Base-by-base conservation (phyloP, 2,797 vertebrate genomes). In the Sebastes goodei region DNA sequence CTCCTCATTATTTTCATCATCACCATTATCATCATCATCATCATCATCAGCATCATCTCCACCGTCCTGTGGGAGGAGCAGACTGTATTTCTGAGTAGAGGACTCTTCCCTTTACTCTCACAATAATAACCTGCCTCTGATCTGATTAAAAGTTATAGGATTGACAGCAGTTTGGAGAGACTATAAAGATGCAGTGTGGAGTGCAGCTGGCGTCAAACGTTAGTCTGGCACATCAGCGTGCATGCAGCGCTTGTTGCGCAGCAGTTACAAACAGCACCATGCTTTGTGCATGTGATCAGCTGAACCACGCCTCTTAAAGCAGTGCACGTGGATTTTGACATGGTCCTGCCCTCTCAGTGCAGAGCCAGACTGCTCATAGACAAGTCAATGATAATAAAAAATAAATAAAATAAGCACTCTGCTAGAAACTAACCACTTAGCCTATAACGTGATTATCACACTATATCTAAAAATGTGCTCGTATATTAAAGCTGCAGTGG, bases 281-380 rank as follows among this genome's bases (percentile, higher is more conserved):
- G 95, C 94, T 86, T 82, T 55, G 84, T 81, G 89, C 95, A 94
- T 63, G 93, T 95, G 95, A 93, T 88, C 86, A 56, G 78, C 38
- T 10, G 74, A 89, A 75, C 90, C 88, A 82, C 93, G 92, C 95
- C 95, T 74, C 92, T 85, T 49, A 32, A 66, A 89, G 84, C 73
- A 17, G 33, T 62, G 90, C 95, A 96, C 94, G 94, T 96, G 96
- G 95, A 95, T 94, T 94, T 94, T 95, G 94, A 94, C 94, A 93
- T 94, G 94, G 90, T 76, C 57, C 76, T 77, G 81, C 74, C 76
- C 84, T 84, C 78, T 55, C 46, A 9, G 78, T 8, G 2, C 55
- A 79, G 53, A 84, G 53, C 38, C 52, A 53, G 33, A 30, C 72
- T 30, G 46, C 29, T n/a, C 29, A 60, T 9, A 21, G 27, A 67